Percentiles rank a stretch among this genome's conserved stretches.
These are phyloP conservation scores for Microcaecilia unicolor DNA, from an alignment of 2,797 vertebrate species.

Conservation along the genomic window DNA sequence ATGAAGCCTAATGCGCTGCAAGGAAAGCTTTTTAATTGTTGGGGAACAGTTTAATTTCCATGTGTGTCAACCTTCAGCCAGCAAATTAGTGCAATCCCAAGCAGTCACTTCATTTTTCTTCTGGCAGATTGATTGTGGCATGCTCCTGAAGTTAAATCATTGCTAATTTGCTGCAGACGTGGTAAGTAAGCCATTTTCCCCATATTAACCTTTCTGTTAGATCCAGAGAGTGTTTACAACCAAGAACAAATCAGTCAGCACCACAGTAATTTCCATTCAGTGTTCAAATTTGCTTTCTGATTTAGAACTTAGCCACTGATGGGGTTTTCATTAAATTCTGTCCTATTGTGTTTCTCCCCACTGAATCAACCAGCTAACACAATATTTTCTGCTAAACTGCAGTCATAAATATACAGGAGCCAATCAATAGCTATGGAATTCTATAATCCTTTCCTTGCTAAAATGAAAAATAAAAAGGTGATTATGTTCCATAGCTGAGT, in stretches of 20 bases:
- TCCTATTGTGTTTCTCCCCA: neutral
- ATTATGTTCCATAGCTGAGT: conserved; percentile 9
- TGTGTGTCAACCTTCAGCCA: neutral
- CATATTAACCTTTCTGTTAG: neutral
- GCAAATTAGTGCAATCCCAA: neutral
- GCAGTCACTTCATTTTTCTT: neutral
- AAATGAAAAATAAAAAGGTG: conserved; percentile 15
- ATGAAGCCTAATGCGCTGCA: neutral
- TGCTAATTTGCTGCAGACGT: neutral
- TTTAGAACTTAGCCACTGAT: neutral
- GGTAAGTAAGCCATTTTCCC: neutral
- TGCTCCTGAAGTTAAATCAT: neutral
- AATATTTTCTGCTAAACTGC: neutral
- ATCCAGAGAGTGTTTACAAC: neutral
- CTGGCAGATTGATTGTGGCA: neutral
- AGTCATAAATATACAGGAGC: neutral
- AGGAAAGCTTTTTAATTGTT: neutral
- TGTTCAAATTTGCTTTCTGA: neutral
- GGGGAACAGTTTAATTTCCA: neutral
- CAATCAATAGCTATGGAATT: neutral
- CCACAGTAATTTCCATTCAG: neutral
- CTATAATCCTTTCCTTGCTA: neutral
- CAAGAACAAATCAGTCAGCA: neutral
- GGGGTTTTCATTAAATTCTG: neutral
- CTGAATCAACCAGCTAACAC: neutral